These are phyloP conservation scores for Zaprionus davidi DNA, from an alignment of 1,140 invertebrate species.

Conservation along the genomic window DNA sequence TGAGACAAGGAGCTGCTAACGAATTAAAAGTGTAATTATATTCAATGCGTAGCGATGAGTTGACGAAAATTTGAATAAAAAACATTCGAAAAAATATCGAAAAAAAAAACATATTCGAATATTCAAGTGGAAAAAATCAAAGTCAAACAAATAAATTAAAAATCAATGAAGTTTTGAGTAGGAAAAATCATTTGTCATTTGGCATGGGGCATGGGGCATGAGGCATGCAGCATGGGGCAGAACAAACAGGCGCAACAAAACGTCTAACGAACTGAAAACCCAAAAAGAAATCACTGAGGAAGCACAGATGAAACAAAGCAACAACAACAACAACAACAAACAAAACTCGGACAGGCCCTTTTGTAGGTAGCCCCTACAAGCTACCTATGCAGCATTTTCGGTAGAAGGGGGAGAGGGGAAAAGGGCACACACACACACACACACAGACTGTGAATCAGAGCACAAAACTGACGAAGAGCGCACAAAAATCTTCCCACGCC, in stretches of 20 bases:
- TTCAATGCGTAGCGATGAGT: conserved; percentile 76
- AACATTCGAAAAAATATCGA: conserved; percentile 13
- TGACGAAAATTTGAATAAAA: conserved; percentile 59
- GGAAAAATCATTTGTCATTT: conserved; percentile 81
- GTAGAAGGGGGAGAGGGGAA: not conserved
- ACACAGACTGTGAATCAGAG: conserved; percentile 71
- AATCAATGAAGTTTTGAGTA: conserved; percentile 65
- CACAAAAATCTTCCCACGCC: conserved; percentile 84
- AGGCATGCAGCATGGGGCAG: conserved; percentile 37
- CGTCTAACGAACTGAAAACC: conserved; percentile 73
- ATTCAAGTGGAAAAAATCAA: conserved; percentile 63
- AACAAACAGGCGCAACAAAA: conserved; percentile 69
- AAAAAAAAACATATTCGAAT: conserved; percentile 37
- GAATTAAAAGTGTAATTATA: conserved; percentile 83
- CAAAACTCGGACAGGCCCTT: conserved; percentile 50
- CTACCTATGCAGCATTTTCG: conserved; percentile 62
- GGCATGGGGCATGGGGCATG: conserved; percentile 39
- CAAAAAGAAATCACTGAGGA: conserved; percentile 43
- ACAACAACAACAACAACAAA: conserved; percentile 22
- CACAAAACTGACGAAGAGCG: conserved; percentile 53
- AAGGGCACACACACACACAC: conserved; percentile 30
- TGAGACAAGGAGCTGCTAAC: conserved; percentile 48
- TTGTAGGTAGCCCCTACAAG: conserved; percentile 60
- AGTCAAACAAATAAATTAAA: conserved; percentile 80
- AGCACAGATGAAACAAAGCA: conserved; percentile 29